phyloP scores from a whole-genome alignment of 2,888 invertebrate genomes.

The Protodeltote pygarga region DNA sequence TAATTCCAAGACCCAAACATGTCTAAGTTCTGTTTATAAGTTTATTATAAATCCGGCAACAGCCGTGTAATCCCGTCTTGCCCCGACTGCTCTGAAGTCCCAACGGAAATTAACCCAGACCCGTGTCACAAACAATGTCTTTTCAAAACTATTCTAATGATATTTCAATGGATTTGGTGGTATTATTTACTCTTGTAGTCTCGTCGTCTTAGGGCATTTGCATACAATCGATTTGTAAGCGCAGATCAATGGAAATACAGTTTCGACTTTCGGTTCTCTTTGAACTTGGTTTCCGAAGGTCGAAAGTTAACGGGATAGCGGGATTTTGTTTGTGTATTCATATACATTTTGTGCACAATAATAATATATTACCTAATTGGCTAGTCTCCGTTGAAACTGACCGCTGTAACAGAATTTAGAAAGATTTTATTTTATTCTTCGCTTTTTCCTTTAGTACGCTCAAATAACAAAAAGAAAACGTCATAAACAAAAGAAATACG shows the following conservation, averaged over 20 bases:
- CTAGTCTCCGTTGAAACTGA: no score
- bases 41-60: constrained; percentile 61
- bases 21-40: constrained; percentile 58
- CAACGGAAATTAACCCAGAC: constrained; percentile 75
- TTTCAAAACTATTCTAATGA: constrained; percentile 42
- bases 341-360: no score
- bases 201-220: constrained; percentile 34
- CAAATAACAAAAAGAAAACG: no score
- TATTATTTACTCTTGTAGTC: constrained; percentile 25
- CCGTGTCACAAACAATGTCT: constrained; percentile 61
- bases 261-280: constrained; percentile 9
- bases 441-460: no score
- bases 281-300: constrained; percentile 12
- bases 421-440: no score
- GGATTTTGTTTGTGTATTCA: constrained; percentile 9
- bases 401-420: no score
- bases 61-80: no score
- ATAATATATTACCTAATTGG: no score
- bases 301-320: constrained; percentile 19
- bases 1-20: no score
- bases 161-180: constrained; percentile 35
- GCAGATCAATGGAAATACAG: constrained; percentile 15
- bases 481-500: no score
- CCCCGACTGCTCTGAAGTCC: no score
- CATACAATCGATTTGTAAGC: constrained; percentile 38